phyloP scores from a whole-genome alignment of 2,797 vertebrate species.

The Knipowitschia caucasica region DNA sequence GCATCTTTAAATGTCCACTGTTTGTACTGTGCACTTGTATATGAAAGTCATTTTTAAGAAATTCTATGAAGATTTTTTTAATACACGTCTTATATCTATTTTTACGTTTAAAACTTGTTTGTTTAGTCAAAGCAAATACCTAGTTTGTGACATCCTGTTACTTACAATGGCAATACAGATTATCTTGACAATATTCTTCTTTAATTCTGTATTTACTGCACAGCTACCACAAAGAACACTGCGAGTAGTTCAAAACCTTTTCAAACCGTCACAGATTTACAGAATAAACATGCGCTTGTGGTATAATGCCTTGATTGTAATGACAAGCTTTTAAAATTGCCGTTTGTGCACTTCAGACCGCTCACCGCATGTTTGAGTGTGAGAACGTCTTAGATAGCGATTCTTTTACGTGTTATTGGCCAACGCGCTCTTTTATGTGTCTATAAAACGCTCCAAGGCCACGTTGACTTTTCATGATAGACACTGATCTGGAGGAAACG shows the following conservation, averaged over 20 bases:
- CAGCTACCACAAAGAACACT: not conserved
- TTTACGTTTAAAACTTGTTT: no score
- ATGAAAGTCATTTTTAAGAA: no score
- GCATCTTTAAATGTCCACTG: no score
- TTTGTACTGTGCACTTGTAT: no score
- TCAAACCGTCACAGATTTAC: not conserved
- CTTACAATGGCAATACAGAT: no score
- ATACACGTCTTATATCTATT: no score
- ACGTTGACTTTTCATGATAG: constrained; percentile 48
- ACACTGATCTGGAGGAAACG: constrained; percentile 34
- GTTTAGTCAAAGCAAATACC: no score
- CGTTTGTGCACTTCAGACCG: constrained; percentile 31
- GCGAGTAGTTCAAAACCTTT: not conserved
- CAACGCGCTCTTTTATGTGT: constrained; percentile 63
- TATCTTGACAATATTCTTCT: not conserved
- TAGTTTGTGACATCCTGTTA: no score
- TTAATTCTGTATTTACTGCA: not conserved
- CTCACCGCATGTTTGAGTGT: constrained; percentile 22
- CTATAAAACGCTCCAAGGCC: constrained; percentile 68
- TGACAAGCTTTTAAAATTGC: constrained; percentile 23
- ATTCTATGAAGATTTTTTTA: no score
- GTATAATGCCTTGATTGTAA: constrained; percentile 24
- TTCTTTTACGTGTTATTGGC: constrained; percentile 64
- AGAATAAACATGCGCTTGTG: not conserved
- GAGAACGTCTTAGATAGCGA: constrained; percentile 33